Evolutionary conservation across 2,113 vertebrate species (phyloP).

Genomic region (Cyprinodon tularosa): DNA sequence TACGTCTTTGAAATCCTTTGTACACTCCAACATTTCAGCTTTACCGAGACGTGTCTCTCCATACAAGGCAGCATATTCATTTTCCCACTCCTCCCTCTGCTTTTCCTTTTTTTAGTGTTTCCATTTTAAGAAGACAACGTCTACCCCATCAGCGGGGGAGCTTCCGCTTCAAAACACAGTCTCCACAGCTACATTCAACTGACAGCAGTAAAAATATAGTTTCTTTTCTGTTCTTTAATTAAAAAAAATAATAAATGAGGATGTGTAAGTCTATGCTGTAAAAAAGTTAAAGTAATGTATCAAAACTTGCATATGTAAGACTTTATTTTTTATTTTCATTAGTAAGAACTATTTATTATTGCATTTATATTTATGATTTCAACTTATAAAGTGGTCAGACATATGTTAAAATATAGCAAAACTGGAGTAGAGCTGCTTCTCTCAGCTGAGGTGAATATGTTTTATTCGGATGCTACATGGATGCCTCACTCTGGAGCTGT

Average conservation of each 20-base stretch:
- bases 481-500: too few relatives aligned
- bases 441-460: too few relatives aligned
- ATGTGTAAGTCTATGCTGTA: background rate
- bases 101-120: slow-evolving; percentile 8
- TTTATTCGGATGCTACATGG: too few relatives aligned
- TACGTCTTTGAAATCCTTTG: slow-evolving; percentile 39
- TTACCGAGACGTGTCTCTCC: slow-evolving; percentile 23
- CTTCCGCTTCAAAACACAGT: slow-evolving; percentile 77
- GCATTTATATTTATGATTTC: background rate
- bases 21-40: slow-evolving; percentile 29
- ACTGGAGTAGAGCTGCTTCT: background rate
- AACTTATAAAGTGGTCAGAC: background rate
- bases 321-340: background rate
- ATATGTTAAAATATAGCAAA: background rate
- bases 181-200: slow-evolving; percentile 60
- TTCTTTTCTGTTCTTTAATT: slow-evolving; percentile 63
- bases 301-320: too few relatives aligned
- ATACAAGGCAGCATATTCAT: slow-evolving; percentile 24
- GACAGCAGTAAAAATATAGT: slow-evolving; percentile 65
- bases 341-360: background rate
- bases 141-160: slow-evolving; percentile 56
- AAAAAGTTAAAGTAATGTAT: background rate
- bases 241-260: slow-evolving; percentile 46
- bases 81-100: slow-evolving; percentile 7
- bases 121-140: slow-evolving; percentile 49